Base-by-base conservation (phyloP, 2,888 invertebrate species). In the Dione vanillae region DNA sequence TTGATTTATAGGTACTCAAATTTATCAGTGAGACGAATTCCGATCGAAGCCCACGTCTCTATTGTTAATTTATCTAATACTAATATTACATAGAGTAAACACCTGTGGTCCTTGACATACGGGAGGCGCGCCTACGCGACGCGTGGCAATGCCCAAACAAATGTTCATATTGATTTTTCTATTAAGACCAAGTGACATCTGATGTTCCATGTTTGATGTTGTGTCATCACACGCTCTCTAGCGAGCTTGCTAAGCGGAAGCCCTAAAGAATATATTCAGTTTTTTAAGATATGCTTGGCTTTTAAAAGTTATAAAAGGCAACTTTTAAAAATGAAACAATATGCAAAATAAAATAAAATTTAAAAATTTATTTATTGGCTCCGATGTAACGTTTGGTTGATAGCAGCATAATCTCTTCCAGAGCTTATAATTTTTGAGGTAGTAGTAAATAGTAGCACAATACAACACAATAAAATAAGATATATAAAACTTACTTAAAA, bases 131-230 rank as follows among this genome's bases (percentile, higher is more conserved):
- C 70, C 67, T 67, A 67, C 70, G 70, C 67, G 51, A 49, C 64
- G 64, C 64, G 64, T 64, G 64, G 47, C 68, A 56, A 27, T 70
- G 75, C 73, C 72, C 73, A 65, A 71, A 71, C 71, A 67, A 41
- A 41, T 67, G 58, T 66, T 43, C 45, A 3, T 84, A 84, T 85
- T 86, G 83, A 81, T 85, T 85, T 84, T 88, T 83, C 83, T 85
- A 83, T 83, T 84, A 84, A 79, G 77, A 73, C 71, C 73, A 41
- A 73, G 70, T 73, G 73, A 52, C 65, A 65, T 70, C 65, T 52
- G 65, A 65, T 67, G 66, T 64, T 58, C 64, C 49, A 20, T 65
- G 71, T 73, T 74, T 74, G 69, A 66, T 77, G 76, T 76, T 75
- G 76, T 79, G 77, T 79, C 74, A 69, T 75, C 74, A 75, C 76